A percentile compares a stretch with the other conserved stretches of the same genome.
These are phyloP conservation scores for Andrena flavipes DNA, from an alignment of 2,888 invertebrate genomes.

Conservation along the genomic window DNA sequence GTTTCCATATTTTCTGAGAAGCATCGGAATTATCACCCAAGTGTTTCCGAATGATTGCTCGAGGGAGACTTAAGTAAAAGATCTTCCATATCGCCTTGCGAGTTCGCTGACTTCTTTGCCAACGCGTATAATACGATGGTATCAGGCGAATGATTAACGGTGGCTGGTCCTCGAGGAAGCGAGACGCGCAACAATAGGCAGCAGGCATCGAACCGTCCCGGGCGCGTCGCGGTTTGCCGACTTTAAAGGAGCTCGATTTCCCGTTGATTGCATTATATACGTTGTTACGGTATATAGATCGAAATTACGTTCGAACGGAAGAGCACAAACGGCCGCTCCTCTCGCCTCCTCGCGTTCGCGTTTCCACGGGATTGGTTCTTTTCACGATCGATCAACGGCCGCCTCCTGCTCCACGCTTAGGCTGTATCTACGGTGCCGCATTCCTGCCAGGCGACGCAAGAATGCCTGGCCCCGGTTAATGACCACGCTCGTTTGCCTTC, in stretches of 20 bases:
- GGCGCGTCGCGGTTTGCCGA: constrained; percentile 16
- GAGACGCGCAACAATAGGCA: constrained; percentile 10
- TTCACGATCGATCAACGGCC: constrained; percentile 54
- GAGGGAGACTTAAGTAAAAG: no score
- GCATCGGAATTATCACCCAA: no score
- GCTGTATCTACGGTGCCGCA: constrained; percentile 33
- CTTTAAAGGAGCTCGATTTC: constrained; percentile 46
- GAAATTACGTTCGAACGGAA: constrained; percentile 57
- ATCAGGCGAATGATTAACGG: neutral
- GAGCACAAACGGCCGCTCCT: constrained; percentile 16
- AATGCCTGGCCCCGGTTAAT: constrained; percentile 60
- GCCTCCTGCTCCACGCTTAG: constrained; percentile 32
- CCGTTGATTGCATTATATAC: constrained; percentile 52
- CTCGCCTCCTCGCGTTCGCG: constrained; percentile 15
- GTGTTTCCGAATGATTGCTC: no score
- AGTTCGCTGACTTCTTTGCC: no score
- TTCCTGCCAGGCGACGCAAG: constrained; percentile 48
- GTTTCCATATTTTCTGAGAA: no score
- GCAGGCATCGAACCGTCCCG: constrained; percentile 17
- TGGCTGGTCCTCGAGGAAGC: neutral
- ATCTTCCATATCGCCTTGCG: no score
- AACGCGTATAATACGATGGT: no score
- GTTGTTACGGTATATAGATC: constrained; percentile 55
- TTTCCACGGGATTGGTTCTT: constrained; percentile 56
- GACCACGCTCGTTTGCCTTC: constrained; percentile 46